These are phyloP conservation scores for Tinamus guttatus DNA, from an alignment of 2,113 vertebrate species.

Conservation along the genomic window DNA sequence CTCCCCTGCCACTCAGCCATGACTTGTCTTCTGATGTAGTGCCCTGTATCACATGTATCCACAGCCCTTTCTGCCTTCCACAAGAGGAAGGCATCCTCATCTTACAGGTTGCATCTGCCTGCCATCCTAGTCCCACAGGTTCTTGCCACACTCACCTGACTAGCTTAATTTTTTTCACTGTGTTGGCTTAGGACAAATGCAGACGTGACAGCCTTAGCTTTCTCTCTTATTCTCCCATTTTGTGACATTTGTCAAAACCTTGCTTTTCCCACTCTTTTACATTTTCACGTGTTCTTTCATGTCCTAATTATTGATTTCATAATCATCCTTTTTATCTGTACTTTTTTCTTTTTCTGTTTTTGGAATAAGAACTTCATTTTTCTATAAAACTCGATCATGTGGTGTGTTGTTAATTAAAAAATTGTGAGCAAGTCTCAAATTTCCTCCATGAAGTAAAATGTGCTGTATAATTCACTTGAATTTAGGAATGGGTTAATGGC, in stretches of 20 bases:
- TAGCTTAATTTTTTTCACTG: not conserved
- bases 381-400: not conserved
- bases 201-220: not conserved
- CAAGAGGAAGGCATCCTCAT: not conserved
- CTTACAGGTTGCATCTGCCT: not conserved
- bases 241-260: not conserved
- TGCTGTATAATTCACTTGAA: not conserved
- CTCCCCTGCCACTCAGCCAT: not conserved
- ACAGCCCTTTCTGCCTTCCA: not conserved
- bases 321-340: not conserved
- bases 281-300: not conserved
- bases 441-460: not conserved
- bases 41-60: not conserved
- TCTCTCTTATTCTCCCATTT: not conserved
- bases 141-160: not conserved
- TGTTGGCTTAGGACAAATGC: not conserved
- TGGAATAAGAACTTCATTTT: not conserved
- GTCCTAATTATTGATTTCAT: not conserved
- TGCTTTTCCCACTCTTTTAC: not conserved
- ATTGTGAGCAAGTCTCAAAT: not conserved
- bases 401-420: not conserved
- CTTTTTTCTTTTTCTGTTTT: rapidly evolving
- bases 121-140: not conserved
- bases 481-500: not conserved
- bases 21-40: not conserved